A percentile compares a stretch with the other conserved stretches of the same genome.
Evolutionary conservation across 2,888 invertebrate genomes (phyloP).

Genomic region (Temnothorax ravouxi): DNA sequence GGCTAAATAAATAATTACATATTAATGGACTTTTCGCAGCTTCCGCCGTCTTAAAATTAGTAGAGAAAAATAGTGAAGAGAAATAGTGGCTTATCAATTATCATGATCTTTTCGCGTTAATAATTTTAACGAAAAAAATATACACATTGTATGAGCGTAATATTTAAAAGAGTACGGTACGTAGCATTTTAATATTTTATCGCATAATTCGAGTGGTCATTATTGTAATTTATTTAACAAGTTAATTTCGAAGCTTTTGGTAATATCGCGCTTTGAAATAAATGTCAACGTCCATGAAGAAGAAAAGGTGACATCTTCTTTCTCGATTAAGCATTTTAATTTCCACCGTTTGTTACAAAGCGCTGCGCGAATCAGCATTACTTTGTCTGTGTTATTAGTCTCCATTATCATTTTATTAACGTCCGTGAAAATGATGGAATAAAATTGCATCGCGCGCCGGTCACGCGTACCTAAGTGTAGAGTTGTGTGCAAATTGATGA

Average conservation of each 20-base stretch:
- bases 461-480: conserved; percentile 53
- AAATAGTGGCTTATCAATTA: not conserved
- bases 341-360: conserved; percentile 34
- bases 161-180: not conserved
- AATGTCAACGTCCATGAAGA: not conserved
- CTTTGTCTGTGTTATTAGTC: conserved; percentile 30
- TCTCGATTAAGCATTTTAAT: conserved; percentile 36
- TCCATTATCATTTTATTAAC: conserved; percentile 54
- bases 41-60: not conserved
- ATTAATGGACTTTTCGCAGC: conserved; percentile 1
- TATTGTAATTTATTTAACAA: not conserved
- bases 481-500: conserved; percentile 57
- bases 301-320: not conserved
- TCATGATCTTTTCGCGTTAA: not conserved
- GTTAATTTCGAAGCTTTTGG: not conserved
- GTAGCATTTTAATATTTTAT: not conserved
- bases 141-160: not conserved
- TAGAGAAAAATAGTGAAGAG: not conserved
- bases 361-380: conserved; percentile 9
- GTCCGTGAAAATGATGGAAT: conserved; percentile 48
- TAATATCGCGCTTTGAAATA: not conserved
- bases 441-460: conserved; percentile 38
- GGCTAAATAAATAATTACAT: conserved; percentile 40
- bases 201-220: not conserved
- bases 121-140: not conserved